Evolutionary conservation across 2,113 vertebrate species (phyloP).

Genomic region (Zapus hudsonius): DNA sequence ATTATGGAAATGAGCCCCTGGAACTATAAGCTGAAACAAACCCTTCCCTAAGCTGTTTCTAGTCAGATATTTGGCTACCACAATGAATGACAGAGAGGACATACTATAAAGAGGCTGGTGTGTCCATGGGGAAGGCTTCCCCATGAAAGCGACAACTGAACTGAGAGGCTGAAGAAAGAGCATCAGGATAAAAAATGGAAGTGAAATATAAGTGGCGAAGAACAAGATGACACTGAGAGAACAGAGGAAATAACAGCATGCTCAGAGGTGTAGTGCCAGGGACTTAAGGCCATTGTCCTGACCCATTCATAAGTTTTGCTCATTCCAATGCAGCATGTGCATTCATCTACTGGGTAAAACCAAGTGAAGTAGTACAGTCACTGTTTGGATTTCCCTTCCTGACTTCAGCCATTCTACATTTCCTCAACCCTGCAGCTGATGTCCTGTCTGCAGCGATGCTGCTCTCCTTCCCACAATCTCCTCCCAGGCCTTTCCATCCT

Average conservation of each 20-base stretch:
- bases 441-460: rapidly evolving
- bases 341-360: neutral
- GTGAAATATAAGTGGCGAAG: rapidly evolving
- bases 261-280: too few species aligned
- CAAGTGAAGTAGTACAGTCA: rapidly evolving
- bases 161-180: neutral
- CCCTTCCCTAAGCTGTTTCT: too few species aligned
- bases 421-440: neutral
- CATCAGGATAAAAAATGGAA: too few species aligned
- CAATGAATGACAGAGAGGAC: too few species aligned
- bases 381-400: too few species aligned
- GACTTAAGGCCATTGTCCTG: neutral
- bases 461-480: neutral
- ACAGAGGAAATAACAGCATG: neutral
- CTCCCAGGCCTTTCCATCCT: neutral
- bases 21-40: too few species aligned
- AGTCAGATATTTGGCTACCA: too few species aligned
- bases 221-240: neutral
- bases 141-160: neutral
- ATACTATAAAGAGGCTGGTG: neutral
- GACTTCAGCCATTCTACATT: too few species aligned
- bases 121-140: neutral
- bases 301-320: neutral
- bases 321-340: neutral
- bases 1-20: too few species aligned